phyloP scores from a whole-genome alignment of 2,888 invertebrate species.

The Leucozona laternaria region DNA sequence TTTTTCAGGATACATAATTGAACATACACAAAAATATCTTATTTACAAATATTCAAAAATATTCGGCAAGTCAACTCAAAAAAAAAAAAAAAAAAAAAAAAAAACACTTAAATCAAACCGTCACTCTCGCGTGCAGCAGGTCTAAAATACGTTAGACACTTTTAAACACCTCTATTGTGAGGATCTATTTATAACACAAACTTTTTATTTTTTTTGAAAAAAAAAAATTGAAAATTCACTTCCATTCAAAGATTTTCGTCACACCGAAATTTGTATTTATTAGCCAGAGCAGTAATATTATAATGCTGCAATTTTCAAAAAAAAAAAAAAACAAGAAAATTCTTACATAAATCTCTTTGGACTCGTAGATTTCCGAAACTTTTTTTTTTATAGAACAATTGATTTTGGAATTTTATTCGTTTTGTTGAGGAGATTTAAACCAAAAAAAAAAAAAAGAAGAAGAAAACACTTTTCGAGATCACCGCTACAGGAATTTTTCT shows the following conservation, averaged over 20 bases:
- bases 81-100: conserved; percentile 15
- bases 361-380: neutral
- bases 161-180: conserved; percentile 64
- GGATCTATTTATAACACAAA: conserved; percentile 60
- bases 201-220: conserved; percentile 35
- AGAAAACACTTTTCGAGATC: conserved; percentile 53
- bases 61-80: conserved; percentile 40
- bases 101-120: conserved; percentile 50
- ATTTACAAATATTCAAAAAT: conserved; percentile 50
- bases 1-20: conserved; percentile 28
- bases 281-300: conserved; percentile 24
- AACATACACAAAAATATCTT: conserved; percentile 6
- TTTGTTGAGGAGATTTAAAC: neutral
- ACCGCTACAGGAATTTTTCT: conserved; percentile 66
- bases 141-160: conserved; percentile 50
- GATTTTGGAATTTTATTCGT: conserved; percentile 54
- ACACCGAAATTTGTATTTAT: conserved; percentile 3
- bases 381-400: conserved; percentile 39
- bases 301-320: conserved; percentile 45
- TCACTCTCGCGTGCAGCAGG: conserved; percentile 55
- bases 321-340: conserved; percentile 8
- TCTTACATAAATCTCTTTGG: conserved; percentile 65
- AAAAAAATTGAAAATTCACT: conserved; percentile 47
- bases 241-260: conserved; percentile 54
- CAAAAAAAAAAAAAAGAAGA: conserved; percentile 20